Conservation (phyloP, 2,113 vertebrate genomes). For the Macrotus californicus region DNA sequence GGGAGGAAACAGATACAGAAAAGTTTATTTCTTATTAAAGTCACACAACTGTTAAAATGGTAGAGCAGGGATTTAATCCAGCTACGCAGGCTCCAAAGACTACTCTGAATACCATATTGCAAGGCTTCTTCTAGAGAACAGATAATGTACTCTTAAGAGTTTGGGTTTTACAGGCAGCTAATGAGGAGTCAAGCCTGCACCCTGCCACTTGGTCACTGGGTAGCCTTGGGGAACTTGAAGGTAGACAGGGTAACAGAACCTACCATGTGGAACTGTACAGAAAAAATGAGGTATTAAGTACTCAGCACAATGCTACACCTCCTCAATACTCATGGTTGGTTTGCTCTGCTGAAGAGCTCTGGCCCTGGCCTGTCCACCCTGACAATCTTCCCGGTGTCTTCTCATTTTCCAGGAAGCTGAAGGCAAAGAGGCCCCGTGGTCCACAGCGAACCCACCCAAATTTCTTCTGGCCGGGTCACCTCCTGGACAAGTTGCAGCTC, state of each 20-base stretch:
- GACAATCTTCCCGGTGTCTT: background rate
- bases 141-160: background rate
- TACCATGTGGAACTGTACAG: background rate
- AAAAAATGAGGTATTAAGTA: background rate
- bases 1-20: background rate
- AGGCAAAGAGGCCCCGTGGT: background rate
- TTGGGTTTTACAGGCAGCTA: background rate
- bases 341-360: background rate
- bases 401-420: slow-evolving; percentile 58
- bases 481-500: slow-evolving; percentile 73
- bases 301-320: background rate
- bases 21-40: background rate
- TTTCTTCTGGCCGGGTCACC: slow-evolving; percentile 75
- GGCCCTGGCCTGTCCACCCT: background rate
- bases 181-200: background rate
- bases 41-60: background rate
- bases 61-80: background rate
- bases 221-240: background rate
- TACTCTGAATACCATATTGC: background rate
- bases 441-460: slow-evolving; percentile 24
- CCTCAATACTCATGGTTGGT: background rate
- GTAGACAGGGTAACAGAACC: background rate
- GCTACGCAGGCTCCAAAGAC: background rate
- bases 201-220: background rate
- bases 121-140: background rate